Evolutionary conservation across 2,888 invertebrate genomes (phyloP).

Genomic region (Perdita meconis): DNA sequence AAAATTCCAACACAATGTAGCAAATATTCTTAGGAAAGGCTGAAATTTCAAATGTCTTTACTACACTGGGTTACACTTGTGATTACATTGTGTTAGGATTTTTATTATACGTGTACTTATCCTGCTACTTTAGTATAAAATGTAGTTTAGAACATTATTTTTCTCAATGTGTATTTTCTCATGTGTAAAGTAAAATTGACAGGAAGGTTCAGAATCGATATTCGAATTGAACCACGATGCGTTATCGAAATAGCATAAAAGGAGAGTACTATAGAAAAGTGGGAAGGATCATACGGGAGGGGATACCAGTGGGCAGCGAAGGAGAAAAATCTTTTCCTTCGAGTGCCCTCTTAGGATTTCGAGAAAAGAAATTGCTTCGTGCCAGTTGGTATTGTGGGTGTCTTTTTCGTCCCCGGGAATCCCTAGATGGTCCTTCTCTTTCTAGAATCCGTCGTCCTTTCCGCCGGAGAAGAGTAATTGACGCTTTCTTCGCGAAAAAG

Average conservation of each 20-base stretch:
- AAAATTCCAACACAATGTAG: too few relatives aligned
- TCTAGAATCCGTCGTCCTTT: constrained; percentile 14
- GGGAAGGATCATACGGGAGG: background rate
- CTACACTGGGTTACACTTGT: too few relatives aligned
- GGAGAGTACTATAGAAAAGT: background rate
- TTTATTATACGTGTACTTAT: too few relatives aligned
- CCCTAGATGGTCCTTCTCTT: constrained; percentile 29
- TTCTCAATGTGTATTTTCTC: too few relatives aligned
- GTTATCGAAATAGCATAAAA: background rate
- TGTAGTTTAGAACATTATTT: too few relatives aligned
- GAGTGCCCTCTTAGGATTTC: constrained; percentile 1
- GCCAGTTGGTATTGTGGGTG: constrained; percentile 41
- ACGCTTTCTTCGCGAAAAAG: constrained; percentile 42
- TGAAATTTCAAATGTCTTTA: too few relatives aligned
- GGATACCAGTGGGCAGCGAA: background rate
- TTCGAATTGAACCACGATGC: too few relatives aligned
- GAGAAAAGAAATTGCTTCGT: constrained; percentile 55
- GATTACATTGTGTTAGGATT: too few relatives aligned
- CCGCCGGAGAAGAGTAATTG: constrained; percentile 52
- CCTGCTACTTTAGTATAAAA: too few relatives aligned
- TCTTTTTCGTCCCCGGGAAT: constrained; percentile 28
- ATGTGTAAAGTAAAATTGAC: too few relatives aligned
- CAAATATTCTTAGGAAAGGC: too few relatives aligned
- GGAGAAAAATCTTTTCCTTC: constrained; percentile 36
- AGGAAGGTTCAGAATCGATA: too few relatives aligned